Evolutionary conservation across 2,888 invertebrate genomes (phyloP).

Genomic region (Spialia ferax): DNA sequence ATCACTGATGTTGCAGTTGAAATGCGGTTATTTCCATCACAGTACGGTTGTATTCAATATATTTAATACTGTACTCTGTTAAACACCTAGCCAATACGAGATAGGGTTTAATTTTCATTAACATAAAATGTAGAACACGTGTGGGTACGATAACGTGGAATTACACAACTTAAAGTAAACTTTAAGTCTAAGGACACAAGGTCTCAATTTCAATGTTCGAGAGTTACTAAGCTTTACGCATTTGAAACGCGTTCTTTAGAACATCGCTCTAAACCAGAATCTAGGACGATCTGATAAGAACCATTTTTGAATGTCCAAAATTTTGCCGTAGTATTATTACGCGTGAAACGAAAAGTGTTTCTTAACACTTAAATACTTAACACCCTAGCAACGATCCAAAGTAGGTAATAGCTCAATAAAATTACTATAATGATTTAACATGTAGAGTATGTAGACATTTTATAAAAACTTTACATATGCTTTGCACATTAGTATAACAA

Average conservation of each 20-base stretch:
- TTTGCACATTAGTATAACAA: too few species aligned
- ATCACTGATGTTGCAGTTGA: conserved; percentile 35
- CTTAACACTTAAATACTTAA: neutral
- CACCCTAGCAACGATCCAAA: neutral
- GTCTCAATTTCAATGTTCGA: conserved; percentile 15
- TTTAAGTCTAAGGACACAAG: conserved; percentile 22
- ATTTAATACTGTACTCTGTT: conserved; percentile 5
- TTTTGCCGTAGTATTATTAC: conserved; percentile 28
- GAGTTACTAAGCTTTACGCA: conserved; percentile 23
- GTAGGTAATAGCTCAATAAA: too few species aligned
- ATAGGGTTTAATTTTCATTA: conserved; percentile 27
- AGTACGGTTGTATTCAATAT: conserved; percentile 21
- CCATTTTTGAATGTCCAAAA: conserved; percentile 18
- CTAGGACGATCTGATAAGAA: conserved; percentile 31
- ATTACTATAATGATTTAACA: too few species aligned
- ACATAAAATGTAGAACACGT: conserved; percentile 25
- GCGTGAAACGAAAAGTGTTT: conserved; percentile 14
- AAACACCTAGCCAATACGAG: neutral
- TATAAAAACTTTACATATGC: too few species aligned
- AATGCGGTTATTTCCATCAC: conserved; percentile 37
- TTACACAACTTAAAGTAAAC: neutral
- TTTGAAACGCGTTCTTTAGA: conserved; percentile 20
- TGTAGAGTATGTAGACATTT: too few species aligned
- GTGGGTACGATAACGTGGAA: conserved; percentile 13
- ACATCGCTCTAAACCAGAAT: conserved; percentile 29